A percentile compares a stretch with the other conserved stretches of the same genome.
These are phyloP conservation scores for Oryzias curvinotus DNA, from an alignment of 2,113 vertebrate genomes.

Conservation along the genomic window DNA sequence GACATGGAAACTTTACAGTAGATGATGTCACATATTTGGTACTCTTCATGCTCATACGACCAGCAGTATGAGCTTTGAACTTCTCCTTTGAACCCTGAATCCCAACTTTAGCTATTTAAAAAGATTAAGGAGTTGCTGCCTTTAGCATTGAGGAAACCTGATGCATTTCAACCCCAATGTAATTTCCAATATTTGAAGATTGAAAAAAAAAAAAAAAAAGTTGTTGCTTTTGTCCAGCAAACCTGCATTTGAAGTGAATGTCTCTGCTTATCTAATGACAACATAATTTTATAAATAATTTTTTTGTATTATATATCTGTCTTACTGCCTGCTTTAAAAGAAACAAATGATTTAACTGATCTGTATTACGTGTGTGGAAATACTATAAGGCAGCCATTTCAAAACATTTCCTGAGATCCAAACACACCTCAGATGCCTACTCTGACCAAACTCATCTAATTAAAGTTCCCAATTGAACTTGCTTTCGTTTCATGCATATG, in stretches of 20 bases:
- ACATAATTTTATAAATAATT: conserved; percentile 48
- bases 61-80: conserved; percentile 68
- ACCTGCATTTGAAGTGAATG: background rate
- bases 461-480: conserved; percentile 38
- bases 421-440: conserved; percentile 21
- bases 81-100: conserved; percentile 63
- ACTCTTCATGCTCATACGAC: conserved; percentile 24
- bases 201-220: conserved; percentile 22
- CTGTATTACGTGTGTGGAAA: conserved; percentile 32
- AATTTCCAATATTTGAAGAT: conserved; percentile 66
- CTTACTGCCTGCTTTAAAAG: conserved; percentile 46
- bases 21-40: background rate
- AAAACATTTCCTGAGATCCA: conserved; percentile 17
- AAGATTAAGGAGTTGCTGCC: conserved; percentile 74
- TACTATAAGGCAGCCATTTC: conserved; percentile 17
- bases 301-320: conserved; percentile 65
- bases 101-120: conserved; percentile 88
- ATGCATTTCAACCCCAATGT: conserved; percentile 75
- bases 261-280: background rate
- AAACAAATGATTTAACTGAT: conserved; percentile 30
- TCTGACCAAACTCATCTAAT: conserved; percentile 23
- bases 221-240: background rate
- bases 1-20: background rate
- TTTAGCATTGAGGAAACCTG: conserved; percentile 79
- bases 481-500: conserved; percentile 44